Conservation (phyloP, 2,888 invertebrate species). For the Troides helena region DNA sequence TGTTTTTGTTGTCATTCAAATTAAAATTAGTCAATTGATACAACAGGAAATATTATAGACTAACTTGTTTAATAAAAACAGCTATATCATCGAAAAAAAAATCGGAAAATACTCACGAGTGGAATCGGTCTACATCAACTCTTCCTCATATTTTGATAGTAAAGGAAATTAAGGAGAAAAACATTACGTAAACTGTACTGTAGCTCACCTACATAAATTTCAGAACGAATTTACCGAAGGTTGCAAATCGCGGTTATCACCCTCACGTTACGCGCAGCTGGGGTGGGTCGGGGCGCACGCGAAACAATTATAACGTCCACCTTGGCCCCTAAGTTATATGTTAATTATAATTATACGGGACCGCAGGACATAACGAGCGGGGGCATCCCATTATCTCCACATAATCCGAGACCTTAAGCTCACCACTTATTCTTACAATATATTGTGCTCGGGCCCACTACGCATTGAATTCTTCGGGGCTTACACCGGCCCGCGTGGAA, state of each 20-base stretch:
- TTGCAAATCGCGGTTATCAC: constrained; percentile 3
- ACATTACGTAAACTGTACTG: no score
- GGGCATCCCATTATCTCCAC: constrained; percentile 31
- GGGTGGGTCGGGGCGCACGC: neutral
- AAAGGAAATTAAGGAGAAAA: neutral
- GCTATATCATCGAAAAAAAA: no score
- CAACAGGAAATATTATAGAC: no score
- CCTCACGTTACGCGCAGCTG: neutral
- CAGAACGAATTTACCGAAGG: neutral
- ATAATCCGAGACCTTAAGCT: constrained; percentile 36
- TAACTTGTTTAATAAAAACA: no score
- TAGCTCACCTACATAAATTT: no score
- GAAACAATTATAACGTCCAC: constrained; percentile 18
- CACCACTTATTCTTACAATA: constrained; percentile 34
- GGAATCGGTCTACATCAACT: no score
- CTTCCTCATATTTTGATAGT: neutral
- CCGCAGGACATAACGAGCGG: constrained; percentile 16
- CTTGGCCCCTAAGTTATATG: constrained; percentile 15
- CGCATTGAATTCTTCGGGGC: constrained; percentile 30
- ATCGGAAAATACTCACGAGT: no score
- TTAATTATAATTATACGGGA: constrained; percentile 24
- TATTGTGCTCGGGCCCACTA: constrained; percentile 29
- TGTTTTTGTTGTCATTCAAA: neutral
- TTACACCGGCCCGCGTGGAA: neutral
- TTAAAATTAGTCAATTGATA: no score